Base-by-base conservation (phyloP, 2,797 vertebrate species). In the Epinephelus malabaricus region DNA sequence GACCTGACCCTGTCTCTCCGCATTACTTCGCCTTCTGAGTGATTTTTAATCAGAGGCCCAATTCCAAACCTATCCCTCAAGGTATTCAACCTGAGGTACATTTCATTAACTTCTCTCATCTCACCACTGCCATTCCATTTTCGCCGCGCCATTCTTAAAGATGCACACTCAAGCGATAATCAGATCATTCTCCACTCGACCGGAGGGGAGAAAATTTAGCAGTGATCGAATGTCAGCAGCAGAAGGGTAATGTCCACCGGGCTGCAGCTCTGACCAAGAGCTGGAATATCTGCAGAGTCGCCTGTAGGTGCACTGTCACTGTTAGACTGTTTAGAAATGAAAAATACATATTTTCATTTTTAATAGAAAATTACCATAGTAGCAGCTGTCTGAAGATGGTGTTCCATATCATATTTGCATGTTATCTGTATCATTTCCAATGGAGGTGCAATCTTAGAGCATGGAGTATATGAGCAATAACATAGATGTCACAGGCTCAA, bases 31-130 rank as follows among this genome's bases (percentile, higher is more conserved):
- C 76, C 84, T 79, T 90, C 88, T 91, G 92, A 95, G 90, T 93
- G 88, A 94, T 95, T 95, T 95, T 95, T 95, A 95, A 95, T 95
- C 94, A 94, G 86, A 91, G 84, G 82, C 88, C 92, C 92, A 95
- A 94, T 94, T 94, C 92, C 93, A 92, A 86, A 93, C 69, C 91
- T 73, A 92, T 94, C 92, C 94, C 93, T 93, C 90, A 93, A 94
- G 94, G 93, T 94, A 93, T 93, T 93, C 91, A 88, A 92, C 90
- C 90, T 86, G 86, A 92, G 90, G 87, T 86, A 89, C 89, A 91
- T 94, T 94, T 95, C 93, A 95, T 95, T 95, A 94, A 90, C 90
- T 94, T 86, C 91, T 90, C 76, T 91, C 91, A 86, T 90, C 84
- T 90, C 90, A 43, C 85, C 84, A 30, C 83, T 83, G 86, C 90